Evolutionary conservation across 1,140 invertebrate genomes (phyloP), one percentile per base, ranked within the genome.

Genomic region (Limonius californicus): DNA sequence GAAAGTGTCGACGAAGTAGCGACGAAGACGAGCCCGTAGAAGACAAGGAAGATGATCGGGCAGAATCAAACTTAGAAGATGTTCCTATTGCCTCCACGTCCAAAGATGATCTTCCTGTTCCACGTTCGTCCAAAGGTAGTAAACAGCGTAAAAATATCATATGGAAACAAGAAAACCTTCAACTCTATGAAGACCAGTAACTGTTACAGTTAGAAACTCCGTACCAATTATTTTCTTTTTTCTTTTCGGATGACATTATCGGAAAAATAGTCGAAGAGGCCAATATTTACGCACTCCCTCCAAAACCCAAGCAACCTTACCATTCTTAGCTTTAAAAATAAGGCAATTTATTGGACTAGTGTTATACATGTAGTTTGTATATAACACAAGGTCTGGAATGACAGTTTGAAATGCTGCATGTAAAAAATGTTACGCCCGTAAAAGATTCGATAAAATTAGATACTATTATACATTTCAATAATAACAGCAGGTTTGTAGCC

Each of bases 401-500:
- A 70, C 59, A 67, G 69, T 61, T 64, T 71, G 59, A 68, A 70
- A 68, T 74, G 68, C 55, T 69, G 54, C 68, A 55, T 23, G 70
- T 76, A 61, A 67, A 61, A 63, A 66, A 71, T 67, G 66, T 64
- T n/a, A 76, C 73, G 71, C 39, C 66, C 16, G 50, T 70, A 20
- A 77, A 77, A 66, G 65, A 61, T 78, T 76, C 62, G 72, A 76
- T 68, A 70, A 71, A 65, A 72, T 75, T 11, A 62, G 71, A 19
- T 50, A 57, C 14, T 62, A 55, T n/a, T 12, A 39, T 39, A 2
- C 64, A 39, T 2, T 39, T 39, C n/a, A 39, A 39, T 39, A 12
- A 39, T 12, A 39, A 39, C n/a, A 9, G 1, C 2, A 39, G 2
- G 3, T n/a, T 39, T 12, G n/a, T 39, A 6, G 2, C 35, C 7